Evolutionary conservation across 1,140 invertebrate genomes (phyloP).

Genomic region (Brachionus asplanchnoidis): DNA sequence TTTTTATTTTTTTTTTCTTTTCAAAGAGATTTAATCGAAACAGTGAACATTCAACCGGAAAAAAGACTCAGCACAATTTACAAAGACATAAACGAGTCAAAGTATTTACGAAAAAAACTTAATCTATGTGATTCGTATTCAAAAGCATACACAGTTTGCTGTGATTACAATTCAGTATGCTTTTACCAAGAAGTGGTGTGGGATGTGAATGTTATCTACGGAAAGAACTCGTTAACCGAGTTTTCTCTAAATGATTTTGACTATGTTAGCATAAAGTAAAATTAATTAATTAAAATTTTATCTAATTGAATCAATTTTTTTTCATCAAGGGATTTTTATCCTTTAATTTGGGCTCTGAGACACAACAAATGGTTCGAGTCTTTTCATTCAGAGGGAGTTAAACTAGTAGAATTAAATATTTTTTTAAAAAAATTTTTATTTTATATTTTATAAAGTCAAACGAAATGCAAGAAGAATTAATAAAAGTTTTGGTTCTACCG

Average conservation of each 20-base stretch:
- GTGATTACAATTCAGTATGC: background rate
- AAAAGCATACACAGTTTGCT: constrained; percentile 33
- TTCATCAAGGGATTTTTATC: background rate
- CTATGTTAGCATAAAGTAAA: constrained; percentile 26
- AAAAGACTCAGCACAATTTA: background rate
- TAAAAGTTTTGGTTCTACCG: constrained; percentile 17
- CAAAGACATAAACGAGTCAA: background rate
- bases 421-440: too few species aligned
- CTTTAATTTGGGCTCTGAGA: background rate
- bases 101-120: background rate
- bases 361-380: constrained; percentile 41
- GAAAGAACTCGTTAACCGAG: constrained; percentile 36
- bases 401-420: background rate
- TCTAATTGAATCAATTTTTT: background rate
- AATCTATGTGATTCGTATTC: constrained; percentile 27
- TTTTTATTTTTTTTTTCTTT: background rate
- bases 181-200: constrained; percentile 39
- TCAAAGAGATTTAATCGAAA: constrained; percentile 25
- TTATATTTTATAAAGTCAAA: background rate
- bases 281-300: too few species aligned
- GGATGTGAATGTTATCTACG: constrained; percentile 38
- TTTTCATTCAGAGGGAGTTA: constrained; percentile 23
- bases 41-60: constrained; percentile 30
- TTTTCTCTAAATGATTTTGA: constrained; percentile 40
- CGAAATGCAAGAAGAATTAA: constrained; percentile 38